Base-by-base conservation (phyloP, 2,797 vertebrate genomes). In the Sebastes glaucus region DNA sequence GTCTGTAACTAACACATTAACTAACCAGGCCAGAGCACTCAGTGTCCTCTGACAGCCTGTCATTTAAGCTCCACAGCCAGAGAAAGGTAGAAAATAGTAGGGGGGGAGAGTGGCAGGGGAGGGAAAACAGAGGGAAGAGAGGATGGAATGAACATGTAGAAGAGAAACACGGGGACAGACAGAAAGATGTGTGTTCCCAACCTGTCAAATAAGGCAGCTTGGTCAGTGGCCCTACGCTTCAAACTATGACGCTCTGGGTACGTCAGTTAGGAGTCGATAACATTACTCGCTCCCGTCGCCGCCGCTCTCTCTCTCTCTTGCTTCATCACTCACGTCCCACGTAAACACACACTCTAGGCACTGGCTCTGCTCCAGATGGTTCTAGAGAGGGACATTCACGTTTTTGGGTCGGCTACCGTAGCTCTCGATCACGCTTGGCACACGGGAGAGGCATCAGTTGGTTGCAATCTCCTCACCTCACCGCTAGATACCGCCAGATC, bases 1-100 rank as follows among this genome's bases (percentile, higher is more conserved):
- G 85, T 90, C 90, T 92, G 84, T 89, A 89, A 91, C 92, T 78
- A 84, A 93, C 89, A 83, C 89, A 87, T 89, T 88, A 92, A 88
- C 88, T 84, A 83, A 88, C 80, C 90, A 69, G 88, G 85, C 84
- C 79, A 60, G 77, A 85, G 78, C 77, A 69, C 85, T 80, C 73
- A 63, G 78, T 80, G 89, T 83, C 79, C 88, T 80, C 85, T 87
- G 89, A 92, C 87, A 91, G 85, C 78, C 88, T 90, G 87, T 90
- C 88, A 74, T 85, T 76, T 83, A 84, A 84, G 85, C 87, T 80
- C 69, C 75, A 10, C 49, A 49, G 85, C 77, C 56, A 42, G 23
- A 25, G 83, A 86, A 73, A 66, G 69, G 77, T 65, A 84, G 78
- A 56, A 78, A 82, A 86, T 42, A 72, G 75, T 8, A 13, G 35